Percentiles rank a stretch among this genome's conserved stretches.
phyloP scores from a whole-genome alignment of 2,113 vertebrate genomes.

The Camelus bactrianus region DNA sequence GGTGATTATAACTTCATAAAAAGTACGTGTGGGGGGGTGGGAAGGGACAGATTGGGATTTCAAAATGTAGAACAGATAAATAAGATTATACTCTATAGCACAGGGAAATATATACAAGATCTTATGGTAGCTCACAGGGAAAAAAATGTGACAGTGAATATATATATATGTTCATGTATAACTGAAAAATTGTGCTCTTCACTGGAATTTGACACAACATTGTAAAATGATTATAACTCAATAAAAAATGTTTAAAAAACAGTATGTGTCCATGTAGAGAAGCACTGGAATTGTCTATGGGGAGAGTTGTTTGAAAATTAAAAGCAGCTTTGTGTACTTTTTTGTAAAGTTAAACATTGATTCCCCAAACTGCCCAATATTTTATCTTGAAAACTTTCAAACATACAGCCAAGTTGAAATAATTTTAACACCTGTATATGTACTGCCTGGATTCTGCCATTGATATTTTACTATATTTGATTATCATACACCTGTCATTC shows the following conservation, averaged over 20 bases:
- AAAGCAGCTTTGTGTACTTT: not conserved
- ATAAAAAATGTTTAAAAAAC: not conserved
- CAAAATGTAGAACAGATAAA: no score
- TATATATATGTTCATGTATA: no score
- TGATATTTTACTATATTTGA: not conserved
- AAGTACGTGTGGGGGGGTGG: not conserved
- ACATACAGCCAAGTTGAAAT: not conserved
- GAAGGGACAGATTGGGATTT: no score
- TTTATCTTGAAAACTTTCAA: not conserved
- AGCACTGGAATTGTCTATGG: not conserved
- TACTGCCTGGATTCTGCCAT: not conserved
- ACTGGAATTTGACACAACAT: no score
- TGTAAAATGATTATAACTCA: not conserved
- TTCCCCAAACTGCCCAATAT: not conserved
- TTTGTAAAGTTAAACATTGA: not conserved
- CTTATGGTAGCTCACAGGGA: no score
- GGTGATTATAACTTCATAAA: not conserved
- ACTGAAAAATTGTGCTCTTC: no score
- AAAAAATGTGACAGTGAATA: no score
- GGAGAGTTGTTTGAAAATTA: not conserved
- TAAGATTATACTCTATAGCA: no score
- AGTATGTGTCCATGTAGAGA: not conserved
- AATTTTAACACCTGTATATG: not conserved
- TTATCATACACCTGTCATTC: not conserved
- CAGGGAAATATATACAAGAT: no score